A percentile compares a stretch with the other conserved stretches of the same genome.
These are phyloP conservation scores for Anhinga anhinga DNA, from an alignment of 2,113 vertebrate species.

Conservation along the genomic window DNA sequence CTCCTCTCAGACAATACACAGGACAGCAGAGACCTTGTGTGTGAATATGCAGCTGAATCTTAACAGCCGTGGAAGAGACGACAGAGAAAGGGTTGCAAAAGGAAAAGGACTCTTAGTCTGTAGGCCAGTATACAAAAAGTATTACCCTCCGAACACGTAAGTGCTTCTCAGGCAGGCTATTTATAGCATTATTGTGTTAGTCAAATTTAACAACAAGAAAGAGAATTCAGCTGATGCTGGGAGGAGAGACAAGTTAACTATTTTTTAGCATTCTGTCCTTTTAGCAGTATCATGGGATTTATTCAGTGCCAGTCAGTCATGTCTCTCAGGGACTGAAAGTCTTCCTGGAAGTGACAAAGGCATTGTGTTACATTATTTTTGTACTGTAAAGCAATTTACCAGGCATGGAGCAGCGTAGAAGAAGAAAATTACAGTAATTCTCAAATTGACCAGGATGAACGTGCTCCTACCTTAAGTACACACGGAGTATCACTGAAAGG, in stretches of 20 bases:
- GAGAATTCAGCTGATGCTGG: not conserved
- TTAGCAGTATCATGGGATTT: not conserved
- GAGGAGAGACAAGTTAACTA: not conserved
- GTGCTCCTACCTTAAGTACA: conserved; percentile 19
- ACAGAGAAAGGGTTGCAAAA: not conserved
- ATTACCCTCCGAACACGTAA: not conserved
- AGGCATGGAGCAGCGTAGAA: conserved; percentile 24
- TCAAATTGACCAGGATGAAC: conserved; percentile 63
- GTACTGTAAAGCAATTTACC: conserved; percentile 52
- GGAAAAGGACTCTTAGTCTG: not conserved
- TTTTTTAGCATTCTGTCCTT: not conserved
- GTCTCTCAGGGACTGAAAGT: not conserved
- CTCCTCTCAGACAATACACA: not conserved
- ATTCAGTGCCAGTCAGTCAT: not conserved
- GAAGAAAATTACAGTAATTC: conserved; percentile 64
- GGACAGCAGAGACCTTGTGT: not conserved
- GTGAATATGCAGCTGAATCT: not conserved
- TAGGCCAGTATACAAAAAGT: not conserved
- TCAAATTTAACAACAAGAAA: not conserved
- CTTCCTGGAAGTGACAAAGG: conserved; percentile 4
- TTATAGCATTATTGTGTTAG: not conserved
- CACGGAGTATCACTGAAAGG: conserved; percentile 44
- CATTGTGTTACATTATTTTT: conserved; percentile 12
- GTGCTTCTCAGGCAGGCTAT: not conserved
- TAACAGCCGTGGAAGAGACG: not conserved